phyloP scores from a whole-genome alignment of 2,888 invertebrate genomes.

The Geophilus truncorum region DNA sequence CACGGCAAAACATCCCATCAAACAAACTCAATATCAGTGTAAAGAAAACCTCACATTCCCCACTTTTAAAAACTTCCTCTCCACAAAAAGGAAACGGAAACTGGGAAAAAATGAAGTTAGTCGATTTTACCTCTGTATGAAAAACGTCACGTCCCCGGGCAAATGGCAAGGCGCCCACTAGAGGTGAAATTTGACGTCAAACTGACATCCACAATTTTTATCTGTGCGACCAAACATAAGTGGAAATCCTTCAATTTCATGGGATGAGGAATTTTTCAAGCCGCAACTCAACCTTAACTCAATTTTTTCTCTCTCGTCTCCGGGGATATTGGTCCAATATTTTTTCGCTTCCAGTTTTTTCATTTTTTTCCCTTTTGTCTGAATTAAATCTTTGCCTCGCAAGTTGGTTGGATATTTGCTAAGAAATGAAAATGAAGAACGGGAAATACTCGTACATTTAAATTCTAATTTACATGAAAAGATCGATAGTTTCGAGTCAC shows the following conservation, averaged over 20 bases:
- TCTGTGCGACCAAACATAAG: conserved; percentile 19
- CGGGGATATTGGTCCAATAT: neutral
- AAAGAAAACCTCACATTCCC: neutral
- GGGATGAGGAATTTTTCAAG: conserved; percentile 13
- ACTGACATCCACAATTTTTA: conserved; percentile 24
- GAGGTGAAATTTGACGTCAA: conserved; percentile 27
- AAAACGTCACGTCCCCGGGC: conserved; percentile 9
- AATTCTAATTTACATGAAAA: neutral
- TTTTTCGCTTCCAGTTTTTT: too few species aligned
- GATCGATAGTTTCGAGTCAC: too few species aligned
- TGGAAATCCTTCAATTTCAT: conserved; percentile 27
- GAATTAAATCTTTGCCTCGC: neutral
- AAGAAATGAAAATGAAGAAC: neutral
- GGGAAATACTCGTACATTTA: too few species aligned
- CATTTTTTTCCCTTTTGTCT: neutral
- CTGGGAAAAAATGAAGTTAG: neutral
- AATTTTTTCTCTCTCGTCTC: neutral
- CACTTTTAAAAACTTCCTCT: neutral
- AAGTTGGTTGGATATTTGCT: neutral
- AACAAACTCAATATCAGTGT: neutral
- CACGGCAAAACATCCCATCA: neutral
- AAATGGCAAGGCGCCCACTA: neutral
- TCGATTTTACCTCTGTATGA: neutral
- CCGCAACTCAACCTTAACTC: conserved; percentile 11
- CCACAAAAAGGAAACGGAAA: too few species aligned